Evolutionary conservation across 2,113 vertebrate genomes (phyloP).

Genomic region (Pteropus alecto): DNA sequence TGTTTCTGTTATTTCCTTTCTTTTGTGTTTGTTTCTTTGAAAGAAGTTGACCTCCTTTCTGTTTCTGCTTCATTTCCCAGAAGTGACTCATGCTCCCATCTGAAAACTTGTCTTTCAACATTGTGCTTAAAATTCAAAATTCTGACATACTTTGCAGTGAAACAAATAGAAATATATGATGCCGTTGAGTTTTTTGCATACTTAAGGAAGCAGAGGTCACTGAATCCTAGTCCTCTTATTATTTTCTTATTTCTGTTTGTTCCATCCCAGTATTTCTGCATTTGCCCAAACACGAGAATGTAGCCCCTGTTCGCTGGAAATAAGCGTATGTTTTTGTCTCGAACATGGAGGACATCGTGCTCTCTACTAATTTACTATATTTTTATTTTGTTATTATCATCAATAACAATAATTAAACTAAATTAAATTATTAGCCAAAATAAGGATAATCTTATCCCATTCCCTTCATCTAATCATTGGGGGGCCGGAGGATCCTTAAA

Average conservation of each 20-base stretch:
- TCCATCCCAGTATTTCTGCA: background rate
- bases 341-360: background rate
- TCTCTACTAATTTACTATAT: background rate
- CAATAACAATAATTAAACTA: background rate
- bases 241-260: background rate
- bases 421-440: conserved; percentile 1
- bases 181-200: background rate
- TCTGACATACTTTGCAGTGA: conserved; percentile 42
- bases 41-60: conserved; percentile 49
- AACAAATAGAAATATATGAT: background rate
- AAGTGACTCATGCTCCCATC: conserved; percentile 29
- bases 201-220: background rate
- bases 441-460: background rate
- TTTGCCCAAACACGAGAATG: background rate
- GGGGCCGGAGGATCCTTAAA: background rate
- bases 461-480: background rate
- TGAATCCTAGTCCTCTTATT: background rate
- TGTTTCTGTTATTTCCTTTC: conserved; percentile 30
- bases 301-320: background rate
- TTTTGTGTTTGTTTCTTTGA: conserved; percentile 30
- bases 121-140: conserved; percentile 30
- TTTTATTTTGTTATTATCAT: background rate
- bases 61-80: conserved; percentile 48
- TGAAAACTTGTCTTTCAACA: conserved; percentile 9
- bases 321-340: background rate